Evolutionary conservation across 2,113 vertebrate species (phyloP), one percentile per base, ranked within the genome.

Genomic region (Crotalus helleri): DNA sequence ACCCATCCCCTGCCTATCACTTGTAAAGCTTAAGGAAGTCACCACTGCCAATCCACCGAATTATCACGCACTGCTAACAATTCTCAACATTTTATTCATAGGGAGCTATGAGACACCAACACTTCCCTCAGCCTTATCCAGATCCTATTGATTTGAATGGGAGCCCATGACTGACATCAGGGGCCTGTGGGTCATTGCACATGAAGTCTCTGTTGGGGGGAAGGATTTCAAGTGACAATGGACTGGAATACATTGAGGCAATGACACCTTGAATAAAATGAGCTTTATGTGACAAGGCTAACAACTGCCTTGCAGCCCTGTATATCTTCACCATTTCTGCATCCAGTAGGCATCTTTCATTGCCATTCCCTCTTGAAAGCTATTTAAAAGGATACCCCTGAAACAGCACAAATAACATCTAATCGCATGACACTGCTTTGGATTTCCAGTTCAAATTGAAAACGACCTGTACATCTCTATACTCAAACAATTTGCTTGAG

Each of bases 151-250:
- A 74, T 59, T 86, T 90, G 46, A 87, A 23, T 49, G 7, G 44
- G 59, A 87, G 51, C 12, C 51, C 49, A 1, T 87, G 57, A 87
- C n/a, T 94, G 88, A 92, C 91, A 87, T 90, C 51, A 49, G 39
- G 51, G 69, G 33, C 74, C 86, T 61, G 61, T 89, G 93, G 87
- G 88, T 93, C 91, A 90, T 17, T 86, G 61, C 81, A 92, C 81
- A 87, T 69, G 49, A 39, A 39, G 33, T 81, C 33, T 81, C 74
- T 81, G 33, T 44, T 44, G 44, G n/a, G 58, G 1, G 69, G 2
- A 13, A 55, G 6, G 39, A 11, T 39, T 51, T 93, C 58, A 26
- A 39, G 29, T 87, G 58, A 69, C 86, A 69, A 12, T 55, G 55
- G 53, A 90, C 53, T 55, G 51, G 74, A 64, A 92, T 90, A 58